A percentile compares a stretch with the other conserved stretches of the same genome.
Evolutionary conservation across 2,113 vertebrate genomes (phyloP).

Genomic region (Myotis yumanensis): DNA sequence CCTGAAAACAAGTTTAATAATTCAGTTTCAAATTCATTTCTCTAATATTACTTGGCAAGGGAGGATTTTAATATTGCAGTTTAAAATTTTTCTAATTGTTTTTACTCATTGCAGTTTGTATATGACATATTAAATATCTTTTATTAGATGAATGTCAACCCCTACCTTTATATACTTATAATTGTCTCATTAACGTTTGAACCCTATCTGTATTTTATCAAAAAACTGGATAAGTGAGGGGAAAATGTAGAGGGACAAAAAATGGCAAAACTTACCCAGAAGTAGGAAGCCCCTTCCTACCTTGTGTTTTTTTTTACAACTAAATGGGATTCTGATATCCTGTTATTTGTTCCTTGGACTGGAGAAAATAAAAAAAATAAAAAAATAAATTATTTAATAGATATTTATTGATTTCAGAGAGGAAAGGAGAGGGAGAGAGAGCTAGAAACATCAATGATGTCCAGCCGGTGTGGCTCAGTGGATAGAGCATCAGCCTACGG

Average conservation of each 20-base stretch:
- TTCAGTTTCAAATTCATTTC: conserved; percentile 20
- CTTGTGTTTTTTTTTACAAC: background rate
- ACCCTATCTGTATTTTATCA: background rate
- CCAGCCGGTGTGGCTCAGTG: no score
- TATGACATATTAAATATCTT: background rate
- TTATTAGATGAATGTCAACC: background rate
- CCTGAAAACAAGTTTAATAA: background rate
- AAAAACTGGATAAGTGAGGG: background rate
- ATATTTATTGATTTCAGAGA: no score
- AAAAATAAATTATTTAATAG: background rate
- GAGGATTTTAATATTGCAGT: background rate
- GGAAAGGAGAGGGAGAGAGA: no score
- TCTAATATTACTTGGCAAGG: background rate
- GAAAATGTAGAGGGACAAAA: background rate
- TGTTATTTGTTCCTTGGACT: background rate
- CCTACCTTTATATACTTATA: background rate
- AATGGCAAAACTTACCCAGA: background rate
- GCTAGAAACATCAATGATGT: no score
- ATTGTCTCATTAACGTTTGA: background rate
- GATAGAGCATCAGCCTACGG: no score
- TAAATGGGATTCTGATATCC: background rate
- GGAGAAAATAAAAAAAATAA: background rate
- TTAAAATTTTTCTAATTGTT: background rate
- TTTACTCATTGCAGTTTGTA: background rate
- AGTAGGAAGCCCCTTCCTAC: background rate